Evolutionary conservation across 2,113 vertebrate species (phyloP).

Genomic region (Catharus fuscescens): DNA sequence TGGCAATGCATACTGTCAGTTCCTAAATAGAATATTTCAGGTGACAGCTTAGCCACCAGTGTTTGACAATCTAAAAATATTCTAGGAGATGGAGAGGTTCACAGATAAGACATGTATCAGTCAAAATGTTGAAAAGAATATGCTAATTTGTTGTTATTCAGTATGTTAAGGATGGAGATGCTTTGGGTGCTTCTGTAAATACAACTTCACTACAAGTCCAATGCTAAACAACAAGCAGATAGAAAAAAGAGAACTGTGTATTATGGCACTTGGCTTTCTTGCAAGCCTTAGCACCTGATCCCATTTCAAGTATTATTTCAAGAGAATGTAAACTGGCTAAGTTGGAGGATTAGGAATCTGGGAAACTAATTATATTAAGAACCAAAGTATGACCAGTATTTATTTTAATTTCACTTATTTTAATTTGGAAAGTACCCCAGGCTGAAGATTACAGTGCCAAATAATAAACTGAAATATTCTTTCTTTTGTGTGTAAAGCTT

Average conservation of each 20-base stretch:
- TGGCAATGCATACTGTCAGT: neutral
- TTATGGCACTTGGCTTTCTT: neutral
- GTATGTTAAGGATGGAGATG: neutral
- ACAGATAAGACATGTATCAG: neutral
- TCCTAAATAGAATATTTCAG: neutral
- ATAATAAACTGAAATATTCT: neutral
- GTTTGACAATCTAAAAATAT: neutral
- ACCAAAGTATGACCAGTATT: neutral
- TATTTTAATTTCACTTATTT: neutral
- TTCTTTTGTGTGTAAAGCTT: neutral
- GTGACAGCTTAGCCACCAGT: neutral
- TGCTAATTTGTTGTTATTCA: neutral
- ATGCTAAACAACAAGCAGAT: neutral
- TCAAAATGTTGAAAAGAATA: neutral
- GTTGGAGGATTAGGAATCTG: neutral
- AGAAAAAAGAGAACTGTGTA: rapidly evolving
- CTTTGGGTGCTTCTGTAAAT: neutral
- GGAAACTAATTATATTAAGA: neutral
- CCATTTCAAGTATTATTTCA: neutral
- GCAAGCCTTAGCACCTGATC: neutral
- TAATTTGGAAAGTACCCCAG: neutral
- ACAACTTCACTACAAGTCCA: neutral
- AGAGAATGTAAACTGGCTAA: neutral
- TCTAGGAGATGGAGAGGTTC: neutral
- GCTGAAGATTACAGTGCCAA: neutral